Conservation (phyloP, 2,888 invertebrate genomes). For the Perizoma flavofasciatum region DNA sequence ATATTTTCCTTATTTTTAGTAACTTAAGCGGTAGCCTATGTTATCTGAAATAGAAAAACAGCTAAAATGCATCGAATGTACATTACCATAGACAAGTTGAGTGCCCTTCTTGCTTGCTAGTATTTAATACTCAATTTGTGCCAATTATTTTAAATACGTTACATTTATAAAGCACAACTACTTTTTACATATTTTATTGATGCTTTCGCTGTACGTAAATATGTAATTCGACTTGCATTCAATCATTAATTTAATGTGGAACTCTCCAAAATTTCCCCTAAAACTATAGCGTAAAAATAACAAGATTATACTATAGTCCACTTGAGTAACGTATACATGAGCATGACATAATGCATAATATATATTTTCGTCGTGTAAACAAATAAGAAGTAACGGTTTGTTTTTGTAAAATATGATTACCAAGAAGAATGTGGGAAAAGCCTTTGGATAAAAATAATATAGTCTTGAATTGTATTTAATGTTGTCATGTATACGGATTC, state of each 20-base stretch:
- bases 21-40: neutral
- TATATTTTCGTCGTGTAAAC: too few species aligned
- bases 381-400: too few species aligned
- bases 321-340: too few species aligned
- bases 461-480: slow-evolving; percentile 11
- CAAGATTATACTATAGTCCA: too few species aligned
- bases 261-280: slow-evolving; percentile 1
- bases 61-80: slow-evolving; percentile 6
- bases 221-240: slow-evolving; percentile 15
- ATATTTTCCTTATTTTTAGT: neutral
- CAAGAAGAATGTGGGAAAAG: too few species aligned
- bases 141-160: slow-evolving; percentile 57
- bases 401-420: too few species aligned
- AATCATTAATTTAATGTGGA: slow-evolving; percentile 9
- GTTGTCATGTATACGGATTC: slow-evolving; percentile 37
- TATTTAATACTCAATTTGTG: slow-evolving; percentile 71
- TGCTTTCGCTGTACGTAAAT: slow-evolving; percentile 19
- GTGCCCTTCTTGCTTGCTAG: slow-evolving; percentile 51
- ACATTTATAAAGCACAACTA: slow-evolving; percentile 48
- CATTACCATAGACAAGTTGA: slow-evolving; percentile 27
- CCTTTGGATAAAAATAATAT: neutral
- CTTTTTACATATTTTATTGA: slow-evolving; percentile 35
- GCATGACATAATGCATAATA: too few species aligned
- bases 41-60: neutral
- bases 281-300: neutral